Evolutionary conservation across 2,113 vertebrate species (phyloP).

Genomic region (Amphilophus citrinellus): DNA sequence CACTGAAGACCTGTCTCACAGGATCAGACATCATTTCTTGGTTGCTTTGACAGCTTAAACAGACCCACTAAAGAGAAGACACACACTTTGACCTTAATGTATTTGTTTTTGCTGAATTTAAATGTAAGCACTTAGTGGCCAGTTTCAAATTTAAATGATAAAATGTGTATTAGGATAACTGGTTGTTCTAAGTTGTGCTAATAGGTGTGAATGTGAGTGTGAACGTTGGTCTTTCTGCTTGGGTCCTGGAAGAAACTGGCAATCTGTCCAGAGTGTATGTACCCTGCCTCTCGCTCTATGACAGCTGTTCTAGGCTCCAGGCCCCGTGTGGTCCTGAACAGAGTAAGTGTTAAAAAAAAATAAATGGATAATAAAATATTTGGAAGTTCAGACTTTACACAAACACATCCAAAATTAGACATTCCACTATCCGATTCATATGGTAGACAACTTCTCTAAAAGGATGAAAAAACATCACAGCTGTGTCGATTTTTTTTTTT

Average conservation of each 20-base stretch:
- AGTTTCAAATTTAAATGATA: no score
- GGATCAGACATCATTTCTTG: constrained; percentile 35
- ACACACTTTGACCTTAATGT: neutral
- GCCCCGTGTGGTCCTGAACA: no score
- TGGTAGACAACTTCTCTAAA: neutral
- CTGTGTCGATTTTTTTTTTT: neutral
- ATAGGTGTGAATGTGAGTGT: no score
- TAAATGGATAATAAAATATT: neutral
- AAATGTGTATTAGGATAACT: no score
- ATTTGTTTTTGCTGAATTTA: neutral
- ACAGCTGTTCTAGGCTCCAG: no score
- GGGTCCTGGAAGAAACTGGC: no score
- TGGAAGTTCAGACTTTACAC: neutral
- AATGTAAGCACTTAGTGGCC: neutral
- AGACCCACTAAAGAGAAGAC: neutral
- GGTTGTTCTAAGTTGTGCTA: no score
- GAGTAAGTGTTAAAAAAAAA: neutral
- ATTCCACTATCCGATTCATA: neutral
- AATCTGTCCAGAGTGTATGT: neutral
- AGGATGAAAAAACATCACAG: neutral
- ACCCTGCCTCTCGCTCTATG: neutral
- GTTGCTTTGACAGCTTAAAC: neutral
- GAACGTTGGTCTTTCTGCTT: no score
- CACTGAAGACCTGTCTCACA: constrained; percentile 2
- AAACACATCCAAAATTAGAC: neutral